Base-by-base conservation (phyloP, 2,113 vertebrate species). In the Antechinus flavipes region DNA sequence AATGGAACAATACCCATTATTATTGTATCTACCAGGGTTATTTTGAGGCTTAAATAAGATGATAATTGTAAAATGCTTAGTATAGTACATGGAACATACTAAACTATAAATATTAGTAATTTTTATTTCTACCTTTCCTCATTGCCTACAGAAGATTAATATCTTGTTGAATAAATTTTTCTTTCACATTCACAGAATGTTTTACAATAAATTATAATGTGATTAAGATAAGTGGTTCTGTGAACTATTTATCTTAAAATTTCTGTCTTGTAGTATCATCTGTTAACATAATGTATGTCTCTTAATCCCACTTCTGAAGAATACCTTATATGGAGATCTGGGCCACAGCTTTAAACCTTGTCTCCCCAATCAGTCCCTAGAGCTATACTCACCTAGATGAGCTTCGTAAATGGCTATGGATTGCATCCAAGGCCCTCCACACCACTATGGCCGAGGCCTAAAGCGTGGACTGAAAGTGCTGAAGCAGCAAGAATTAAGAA, bases 31-130 rank as follows among this genome's bases (percentile, higher is more conserved):
- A 16, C 54, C 89, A n/a, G 53, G 35, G 53, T 91, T n/a, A 35
- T 52, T 68, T 68, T 94, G 94, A 94, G 14, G 90, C 92, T 96
- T 89, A 92, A 96, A 54, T 89, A 90, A 92, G 90, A 90, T 2
- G 8, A 12, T 91, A 49, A 84, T 58, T 42, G 8, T 0, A 42
- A 84, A 84, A 30, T 35, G 30, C 30, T 35, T 68, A 6, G 12
- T 68, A 30, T 35, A 11, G 12, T 49, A 25, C 30, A 26, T 84
- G 22, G 30, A 90, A 91, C 9, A 25, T 56, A 1, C 12, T 84
- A 90, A 26, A 52, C 42, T 89, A 25, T 90, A 49, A 91, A 35
- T n/a, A 25, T 22, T 56, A 5, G 7, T 58, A 19, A 42, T 68
- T 19, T 68, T 84, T 19, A 52, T 52, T 84, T 22, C 30, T 84